These are phyloP conservation scores for Laticauda colubrina DNA, from an alignment of 2,113 vertebrate species.

Conservation along the genomic window DNA sequence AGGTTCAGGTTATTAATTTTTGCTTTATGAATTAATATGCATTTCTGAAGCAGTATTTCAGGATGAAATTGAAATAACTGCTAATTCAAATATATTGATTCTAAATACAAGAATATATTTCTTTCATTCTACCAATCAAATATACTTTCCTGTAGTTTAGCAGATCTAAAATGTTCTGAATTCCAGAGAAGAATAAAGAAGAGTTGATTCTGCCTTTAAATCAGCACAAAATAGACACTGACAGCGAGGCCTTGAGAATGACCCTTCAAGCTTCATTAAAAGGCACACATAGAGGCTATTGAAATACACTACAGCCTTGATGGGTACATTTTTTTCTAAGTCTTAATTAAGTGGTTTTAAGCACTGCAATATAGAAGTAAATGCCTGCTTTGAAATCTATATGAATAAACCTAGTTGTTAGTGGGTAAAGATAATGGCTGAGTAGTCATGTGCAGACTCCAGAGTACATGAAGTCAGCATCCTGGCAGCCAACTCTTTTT, in stretches of 20 bases:
- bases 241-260: background rate
- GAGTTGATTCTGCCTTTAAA: background rate
- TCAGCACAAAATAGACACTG: background rate
- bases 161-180: background rate
- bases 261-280: background rate
- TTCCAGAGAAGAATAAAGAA: background rate
- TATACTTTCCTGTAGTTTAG: background rate
- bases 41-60: background rate
- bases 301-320: background rate
- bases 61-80: background rate
- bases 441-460: background rate
- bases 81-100: background rate
- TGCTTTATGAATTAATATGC: background rate
- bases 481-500: background rate
- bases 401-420: background rate
- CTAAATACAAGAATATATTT: background rate
- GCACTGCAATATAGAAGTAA: background rate
- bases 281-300: background rate
- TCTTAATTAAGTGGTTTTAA: background rate
- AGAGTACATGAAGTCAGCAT: conserved; percentile 10
- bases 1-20: background rate
- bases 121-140: background rate
- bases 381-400: background rate
- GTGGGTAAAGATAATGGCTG: background rate
- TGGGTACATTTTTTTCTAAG: background rate